Conservation (phyloP, 2,888 invertebrate genomes). For the Liopterus haemorrhoidalis region DNA sequence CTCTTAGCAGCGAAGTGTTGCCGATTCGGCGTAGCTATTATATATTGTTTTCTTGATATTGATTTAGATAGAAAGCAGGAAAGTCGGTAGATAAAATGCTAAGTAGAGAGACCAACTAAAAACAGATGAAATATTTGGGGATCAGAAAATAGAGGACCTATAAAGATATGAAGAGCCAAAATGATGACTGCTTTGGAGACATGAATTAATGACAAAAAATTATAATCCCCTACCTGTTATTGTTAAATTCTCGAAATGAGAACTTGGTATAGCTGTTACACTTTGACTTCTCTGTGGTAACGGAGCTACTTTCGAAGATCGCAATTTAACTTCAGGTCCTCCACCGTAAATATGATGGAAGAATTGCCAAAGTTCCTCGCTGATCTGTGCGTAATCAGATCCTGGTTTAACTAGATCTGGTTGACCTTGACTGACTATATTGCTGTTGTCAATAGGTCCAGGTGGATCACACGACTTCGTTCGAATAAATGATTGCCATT, state of each 20-base stretch:
- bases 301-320: constrained; percentile 1
- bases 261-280: constrained; percentile 15
- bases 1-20: too few relatives aligned
- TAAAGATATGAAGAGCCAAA: too few relatives aligned
- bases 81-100: too few relatives aligned
- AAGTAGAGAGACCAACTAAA: too few relatives aligned
- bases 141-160: too few relatives aligned
- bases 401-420: constrained; percentile 37
- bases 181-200: too few relatives aligned
- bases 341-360: constrained; percentile 82
- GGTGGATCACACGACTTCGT: constrained; percentile 73
- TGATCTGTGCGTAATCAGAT: constrained; percentile 70
- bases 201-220: too few relatives aligned
- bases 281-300: constrained; percentile 18
- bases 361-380: constrained; percentile 81
- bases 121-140: too few relatives aligned
- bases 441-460: constrained; percentile 79
- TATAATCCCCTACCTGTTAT: too few relatives aligned
- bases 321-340: constrained; percentile 70
- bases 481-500: constrained; percentile 87
- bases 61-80: too few relatives aligned
- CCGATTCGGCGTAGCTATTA: too few relatives aligned
- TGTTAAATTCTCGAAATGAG: constrained; percentile 1
- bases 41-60: too few relatives aligned
- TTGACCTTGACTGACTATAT: constrained; percentile 55